Conservation (phyloP, 1,140 invertebrate genomes). For the Pinna nobilis region DNA sequence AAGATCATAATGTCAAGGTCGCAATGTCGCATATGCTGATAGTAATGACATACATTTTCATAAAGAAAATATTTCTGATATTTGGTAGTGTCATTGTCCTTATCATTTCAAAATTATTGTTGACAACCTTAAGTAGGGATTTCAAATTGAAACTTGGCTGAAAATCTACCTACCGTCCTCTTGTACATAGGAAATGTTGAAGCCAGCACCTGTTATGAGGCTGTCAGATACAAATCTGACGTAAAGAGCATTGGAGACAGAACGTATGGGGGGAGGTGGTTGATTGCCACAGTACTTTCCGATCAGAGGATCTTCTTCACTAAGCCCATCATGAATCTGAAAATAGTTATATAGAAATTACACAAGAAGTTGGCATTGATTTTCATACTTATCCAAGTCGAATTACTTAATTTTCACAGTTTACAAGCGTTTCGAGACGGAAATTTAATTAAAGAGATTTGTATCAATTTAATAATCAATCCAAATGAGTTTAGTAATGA, state of each 20-base stretch:
- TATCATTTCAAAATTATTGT: background rate
- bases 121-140: background rate
- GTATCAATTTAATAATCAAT: too few relatives aligned
- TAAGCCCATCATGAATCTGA: conserved; percentile 91
- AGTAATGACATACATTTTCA: background rate
- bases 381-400: too few relatives aligned
- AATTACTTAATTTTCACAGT: too few relatives aligned
- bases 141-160: background rate
- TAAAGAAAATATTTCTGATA: background rate
- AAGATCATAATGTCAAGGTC: too few relatives aligned
- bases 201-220: conserved; percentile 91
- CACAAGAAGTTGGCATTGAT: too few relatives aligned
- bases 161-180: conserved; percentile 47
- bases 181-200: conserved; percentile 90
- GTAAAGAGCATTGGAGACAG: conserved; percentile 92
- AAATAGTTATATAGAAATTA: conserved; percentile 14
- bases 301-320: conserved; percentile 85
- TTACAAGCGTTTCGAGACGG: background rate
- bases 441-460: too few relatives aligned
- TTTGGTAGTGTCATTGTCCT: background rate
- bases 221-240: conserved; percentile 95
- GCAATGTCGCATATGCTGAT: too few relatives aligned
- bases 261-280: conserved; percentile 86
- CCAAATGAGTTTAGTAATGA: too few relatives aligned
- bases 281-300: conserved; percentile 94